Evolutionary conservation across 2,113 vertebrate species (phyloP), one percentile per base, ranked within the genome.

Genomic region (Pachyramphus minor): DNA sequence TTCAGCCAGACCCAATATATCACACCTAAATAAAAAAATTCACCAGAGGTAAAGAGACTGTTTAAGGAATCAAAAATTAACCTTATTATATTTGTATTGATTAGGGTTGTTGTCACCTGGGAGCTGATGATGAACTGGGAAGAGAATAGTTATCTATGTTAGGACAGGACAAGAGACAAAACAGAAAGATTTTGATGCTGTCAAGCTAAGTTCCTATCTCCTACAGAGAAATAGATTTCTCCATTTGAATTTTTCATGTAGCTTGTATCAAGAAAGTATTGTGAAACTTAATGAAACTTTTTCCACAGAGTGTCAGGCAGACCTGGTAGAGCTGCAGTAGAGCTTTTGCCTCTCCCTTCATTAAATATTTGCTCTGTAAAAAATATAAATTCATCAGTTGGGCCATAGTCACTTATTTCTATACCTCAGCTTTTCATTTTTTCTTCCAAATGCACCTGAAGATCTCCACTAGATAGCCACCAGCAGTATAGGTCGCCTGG

Each of bases 401-500:
- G 12, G 6, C 19, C n/a, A n/a, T 19, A 73, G 12, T 49, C 50
- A 58, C 7, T 68, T 12, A 71, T 66, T 52, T 85, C 23, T n/a
- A 3, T 25, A 76, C 13, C 20, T 77, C 35, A 93, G 17, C 6
- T 6, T 74, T 87, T 77, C 15, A 21, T 6, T 63, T 11, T n/a
- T 80, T 64, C 44, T 64, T 92, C 31, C 30, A 64, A 73, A 84
- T 42, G 22, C 11, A 31, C 3, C 0, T 12, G 50, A 63, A 71
- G 15, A 9, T 16, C 16, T 75, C 37, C 18, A 33, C 14, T 30
- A n/a, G 16, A 11, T 73, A 63, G 14, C 18, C 25, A 35, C 5
- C 11, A 30, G 5, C 41, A 16, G 17, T 71, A 85, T 0, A 0
- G 9, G 23, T 47, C 45, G 55, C 14, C 13, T 42, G 18, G 22